Percentiles rank a stretch among this genome's conserved stretches.
phyloP scores from a whole-genome alignment of 2,888 invertebrate species.

The Ligdia adustata region DNA sequence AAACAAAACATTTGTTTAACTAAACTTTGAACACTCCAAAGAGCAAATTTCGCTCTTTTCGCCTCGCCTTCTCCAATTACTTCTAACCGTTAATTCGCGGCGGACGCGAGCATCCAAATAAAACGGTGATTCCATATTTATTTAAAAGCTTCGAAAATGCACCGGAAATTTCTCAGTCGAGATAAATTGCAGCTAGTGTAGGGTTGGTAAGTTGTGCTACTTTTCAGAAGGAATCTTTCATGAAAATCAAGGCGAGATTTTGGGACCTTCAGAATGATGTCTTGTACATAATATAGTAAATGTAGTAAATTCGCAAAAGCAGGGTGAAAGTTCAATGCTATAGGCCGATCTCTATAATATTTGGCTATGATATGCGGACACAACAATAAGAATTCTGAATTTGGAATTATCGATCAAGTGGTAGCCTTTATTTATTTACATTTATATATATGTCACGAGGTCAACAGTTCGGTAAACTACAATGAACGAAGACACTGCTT shows the following conservation, averaged over 20 bases:
- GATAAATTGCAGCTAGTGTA: conserved; percentile 28
- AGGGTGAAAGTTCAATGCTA: no score
- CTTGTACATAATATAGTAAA: no score
- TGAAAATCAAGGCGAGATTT: conserved; percentile 1
- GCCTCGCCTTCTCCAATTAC: conserved; percentile 22
- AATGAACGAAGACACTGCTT: no score
- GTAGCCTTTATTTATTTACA: no score
- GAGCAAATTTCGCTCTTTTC: conserved; percentile 4
- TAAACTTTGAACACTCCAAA: no score
- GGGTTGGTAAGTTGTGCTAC: conserved; percentile 1
- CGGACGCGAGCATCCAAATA: conserved; percentile 19
- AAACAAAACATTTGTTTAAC: not conserved
- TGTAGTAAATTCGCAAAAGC: no score
- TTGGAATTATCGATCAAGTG: no score
- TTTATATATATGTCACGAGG: no score
- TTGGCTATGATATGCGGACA: not conserved
- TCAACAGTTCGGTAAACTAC: no score
- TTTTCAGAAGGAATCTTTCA: not conserved
- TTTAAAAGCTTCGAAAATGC: conserved; percentile 36
- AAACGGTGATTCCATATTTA: conserved; percentile 32
- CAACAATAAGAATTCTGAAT: not conserved
- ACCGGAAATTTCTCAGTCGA: conserved; percentile 36
- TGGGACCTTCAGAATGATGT: not conserved
- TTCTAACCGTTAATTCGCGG: conserved; percentile 25
- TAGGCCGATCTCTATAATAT: no score